Base-by-base conservation (phyloP, 1,140 invertebrate species). In the Phymastichus coffea region DNA sequence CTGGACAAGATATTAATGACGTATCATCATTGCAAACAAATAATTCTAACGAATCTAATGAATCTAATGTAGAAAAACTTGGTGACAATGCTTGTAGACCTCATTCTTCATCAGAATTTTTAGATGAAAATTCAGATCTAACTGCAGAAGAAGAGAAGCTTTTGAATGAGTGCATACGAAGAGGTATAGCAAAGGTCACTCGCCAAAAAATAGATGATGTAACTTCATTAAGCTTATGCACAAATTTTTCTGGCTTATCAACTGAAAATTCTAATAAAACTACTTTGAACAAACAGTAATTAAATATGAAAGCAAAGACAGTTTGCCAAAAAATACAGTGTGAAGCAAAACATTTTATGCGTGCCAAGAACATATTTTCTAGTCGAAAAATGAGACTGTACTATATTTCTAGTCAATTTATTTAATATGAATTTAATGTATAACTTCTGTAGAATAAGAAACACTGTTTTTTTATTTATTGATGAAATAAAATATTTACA, bases 91-190 rank as follows among this genome's bases (percentile, higher is more conserved):
- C 38, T 8, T 67, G 66, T 25, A 49, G 52, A 15, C 66, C 67
- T 47, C 74, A 75, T 43, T 25, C 23, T 43, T 55, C 52, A 25
- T 17, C 38, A 26, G 72, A 79, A 40, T 54, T 60, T n/a, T 53
- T 54, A 19, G 85, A 85, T 61, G 83, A 84, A 57, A 86, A 85
- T 68, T 87, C 84, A 20, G 85, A 84, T 66, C 68, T 84, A 19
- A 84, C 82, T 28, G 86, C 84, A 3, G 85, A 87, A 12, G 86
- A 85, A 63, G 88, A 88, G 35, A 82, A 89, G 61, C 78, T 93
- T 40, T 73, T 93, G 1, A 85, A 88, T 26, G 86, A 92, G 68
- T 91, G 89, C 63, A 93, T 93, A 66, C 84, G 87, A 49, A 89
- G 86, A 3, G 88, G 85, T 37, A 90, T 90, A 84, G 84, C 87